Percentiles rank a stretch among this genome's conserved stretches.
Conservation (phyloP, 2,113 vertebrate species). For the Onychostoma macrolepis region DNA sequence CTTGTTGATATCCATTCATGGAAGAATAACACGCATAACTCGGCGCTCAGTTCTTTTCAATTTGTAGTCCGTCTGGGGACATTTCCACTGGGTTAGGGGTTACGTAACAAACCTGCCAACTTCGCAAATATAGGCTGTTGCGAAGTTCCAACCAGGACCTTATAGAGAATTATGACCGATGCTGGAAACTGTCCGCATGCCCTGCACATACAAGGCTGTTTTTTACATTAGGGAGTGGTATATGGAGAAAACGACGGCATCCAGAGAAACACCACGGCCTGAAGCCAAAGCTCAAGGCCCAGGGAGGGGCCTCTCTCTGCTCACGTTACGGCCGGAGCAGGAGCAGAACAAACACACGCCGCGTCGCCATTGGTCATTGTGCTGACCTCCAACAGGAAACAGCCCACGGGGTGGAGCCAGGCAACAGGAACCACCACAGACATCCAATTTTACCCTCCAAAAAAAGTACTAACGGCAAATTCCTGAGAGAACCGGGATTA, state of each 20-base stretch:
- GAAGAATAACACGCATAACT: neutral
- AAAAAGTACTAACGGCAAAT: slow-evolving; percentile 53
- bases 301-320: slow-evolving; percentile 63
- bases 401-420: slow-evolving; percentile 69
- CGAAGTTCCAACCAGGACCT: neutral
- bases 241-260: slow-evolving; percentile 60
- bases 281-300: slow-evolving; percentile 52
- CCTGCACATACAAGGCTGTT: slow-evolving; percentile 62
- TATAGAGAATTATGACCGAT: slow-evolving; percentile 58
- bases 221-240: slow-evolving; percentile 70
- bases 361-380: slow-evolving; percentile 69
- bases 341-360: slow-evolving; percentile 69
- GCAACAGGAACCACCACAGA: slow-evolving; percentile 66
- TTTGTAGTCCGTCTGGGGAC: neutral
- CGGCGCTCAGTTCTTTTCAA: neutral
- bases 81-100: neutral
- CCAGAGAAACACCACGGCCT: slow-evolving; percentile 55
- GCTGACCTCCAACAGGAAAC: slow-evolving; percentile 75
- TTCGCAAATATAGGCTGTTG: neutral
- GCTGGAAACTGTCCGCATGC: slow-evolving; percentile 50
- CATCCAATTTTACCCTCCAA: slow-evolving; percentile 54
- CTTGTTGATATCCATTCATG: neutral
- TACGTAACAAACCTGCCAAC: neutral
- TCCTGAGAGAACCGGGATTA: slow-evolving; percentile 40
- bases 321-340: slow-evolving; percentile 71